Conservation (phyloP, 2,113 vertebrate species). For the Egretta garzetta region DNA sequence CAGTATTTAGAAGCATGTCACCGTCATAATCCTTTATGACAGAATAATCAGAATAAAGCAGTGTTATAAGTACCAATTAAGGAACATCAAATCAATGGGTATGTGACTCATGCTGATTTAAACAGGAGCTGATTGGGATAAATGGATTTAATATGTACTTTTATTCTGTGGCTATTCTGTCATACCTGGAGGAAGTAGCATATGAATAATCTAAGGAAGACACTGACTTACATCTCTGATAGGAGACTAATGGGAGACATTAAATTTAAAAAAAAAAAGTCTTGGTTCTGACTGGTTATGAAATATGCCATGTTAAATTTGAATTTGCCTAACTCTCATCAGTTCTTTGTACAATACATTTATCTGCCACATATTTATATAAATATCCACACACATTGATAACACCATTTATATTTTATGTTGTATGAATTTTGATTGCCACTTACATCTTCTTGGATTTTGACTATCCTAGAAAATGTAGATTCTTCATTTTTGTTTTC, state of each 20-base stretch:
- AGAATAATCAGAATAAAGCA: conserved; percentile 74
- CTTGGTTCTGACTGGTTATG: conserved; percentile 7
- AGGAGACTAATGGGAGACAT: conserved; percentile 68
- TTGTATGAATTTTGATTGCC: background rate
- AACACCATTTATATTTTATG: background rate
- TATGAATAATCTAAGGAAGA: conserved; percentile 73
- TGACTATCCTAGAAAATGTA: background rate
- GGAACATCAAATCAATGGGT: conserved; percentile 74
- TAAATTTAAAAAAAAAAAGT: background rate
- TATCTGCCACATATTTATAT: background rate
- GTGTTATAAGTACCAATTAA: conserved; percentile 74
- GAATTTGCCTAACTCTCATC: conserved; percentile 5
- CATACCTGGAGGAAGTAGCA: conserved; percentile 66
- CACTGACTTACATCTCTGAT: conserved; percentile 67
- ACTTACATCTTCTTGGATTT: background rate
- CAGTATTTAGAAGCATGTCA: conserved; percentile 64
- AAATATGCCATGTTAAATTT: conserved; percentile 37
- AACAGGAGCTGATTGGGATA: conserved; percentile 76
- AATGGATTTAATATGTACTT: conserved; percentile 76
- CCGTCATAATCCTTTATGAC: conserved; percentile 62
- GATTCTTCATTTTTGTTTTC: background rate
- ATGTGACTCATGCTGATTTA: conserved; percentile 67
- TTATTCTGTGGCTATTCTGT: conserved; percentile 75
- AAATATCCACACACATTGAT: background rate
- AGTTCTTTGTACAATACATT: background rate